Base-by-base conservation (phyloP, 2,888 invertebrate species). In the Opisthograptis luteolata region DNA sequence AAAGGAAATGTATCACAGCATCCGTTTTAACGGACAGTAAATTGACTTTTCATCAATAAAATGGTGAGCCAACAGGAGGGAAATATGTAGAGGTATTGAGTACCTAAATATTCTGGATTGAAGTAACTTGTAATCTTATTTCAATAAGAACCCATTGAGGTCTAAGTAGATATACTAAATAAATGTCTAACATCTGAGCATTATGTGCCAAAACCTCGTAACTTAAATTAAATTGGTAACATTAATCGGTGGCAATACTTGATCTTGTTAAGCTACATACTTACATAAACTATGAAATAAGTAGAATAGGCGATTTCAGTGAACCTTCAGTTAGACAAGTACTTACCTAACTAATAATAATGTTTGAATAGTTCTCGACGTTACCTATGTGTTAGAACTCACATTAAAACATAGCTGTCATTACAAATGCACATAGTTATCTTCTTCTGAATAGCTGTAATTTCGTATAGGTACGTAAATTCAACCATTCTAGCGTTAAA, bases 401-500 rank as follows among this genome's bases (percentile, higher is more conserved):
- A 77, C 78, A 66, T 70, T 73, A 69, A 73, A 59, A 70, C 64
- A 73, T 79, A 76, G 75, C 64, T 68, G 65, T 70, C 73, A 74
- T 74, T 71, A 68, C 64, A 70, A 64, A 70, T 77, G 81, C 81
- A 82, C 81, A 77, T 74, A 42, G 44, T 45, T 44, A 50, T 20
- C 37, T 39, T 39, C 51, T 59, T 54, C 57, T 55, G 51, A 52
- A 44, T 57, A 59, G 55, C 28, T 76, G 76, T 77, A 75, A 79
- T 82, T 70, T 81, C 77, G 80, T 82, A n/a, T n/a, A n/a, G n/a
- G 76, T 80, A 83, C 76, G 81, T 81, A 74, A 74, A 74, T 81
- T 79, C 80, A 79, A 68, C 77, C 76, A 76, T 80, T 73, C 70
- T 80, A 86, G 79, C 70, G 71, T 81, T 80, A 82, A 64, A 58